Evolutionary conservation across 1,140 invertebrate genomes (phyloP).

Genomic region (Streblospio benedicti): DNA sequence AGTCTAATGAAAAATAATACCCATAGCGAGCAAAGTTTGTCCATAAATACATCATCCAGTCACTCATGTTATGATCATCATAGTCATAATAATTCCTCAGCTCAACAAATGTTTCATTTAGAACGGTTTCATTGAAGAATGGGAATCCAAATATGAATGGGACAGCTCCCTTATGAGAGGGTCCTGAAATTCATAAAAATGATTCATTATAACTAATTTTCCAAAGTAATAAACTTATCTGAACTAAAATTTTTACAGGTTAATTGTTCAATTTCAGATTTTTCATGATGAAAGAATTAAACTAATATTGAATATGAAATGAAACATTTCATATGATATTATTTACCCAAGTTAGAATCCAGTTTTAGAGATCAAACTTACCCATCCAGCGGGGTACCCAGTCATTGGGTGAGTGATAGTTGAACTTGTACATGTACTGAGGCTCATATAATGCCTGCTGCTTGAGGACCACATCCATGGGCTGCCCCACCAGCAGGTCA

Average conservation of each 20-base stretch:
- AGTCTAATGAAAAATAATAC: too few species aligned
- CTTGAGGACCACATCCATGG: conserved; percentile 15
- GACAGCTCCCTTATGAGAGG: conserved; percentile 14
- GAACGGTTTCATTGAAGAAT: conserved; percentile 15
- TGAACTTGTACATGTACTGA: conserved; percentile 16
- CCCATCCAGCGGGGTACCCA: conserved; percentile 17
- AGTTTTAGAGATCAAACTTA: too few species aligned
- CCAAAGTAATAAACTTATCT: too few species aligned
- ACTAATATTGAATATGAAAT: too few species aligned
- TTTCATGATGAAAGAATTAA: too few species aligned
- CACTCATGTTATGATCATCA: conserved; percentile 19
- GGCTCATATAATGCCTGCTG: conserved; percentile 13
- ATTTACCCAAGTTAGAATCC: too few species aligned
- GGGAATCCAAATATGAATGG: conserved; percentile 19
- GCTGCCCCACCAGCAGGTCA: conserved; percentile 12
- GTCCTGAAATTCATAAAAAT: too few species aligned
- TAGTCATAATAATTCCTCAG: conserved; percentile 16
- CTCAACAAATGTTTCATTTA: conserved; percentile 17
- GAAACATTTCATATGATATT: too few species aligned
- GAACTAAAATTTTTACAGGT: too few species aligned
- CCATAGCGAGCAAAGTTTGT: conserved; percentile 16
- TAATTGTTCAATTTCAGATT: too few species aligned
- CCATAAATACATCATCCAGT: conserved; percentile 21
- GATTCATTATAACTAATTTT: too few species aligned
- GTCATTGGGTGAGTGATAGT: conserved; percentile 18